Base-by-base conservation (phyloP, 1,140 invertebrate genomes). In the Lepeophtheirus salmonis region DNA sequence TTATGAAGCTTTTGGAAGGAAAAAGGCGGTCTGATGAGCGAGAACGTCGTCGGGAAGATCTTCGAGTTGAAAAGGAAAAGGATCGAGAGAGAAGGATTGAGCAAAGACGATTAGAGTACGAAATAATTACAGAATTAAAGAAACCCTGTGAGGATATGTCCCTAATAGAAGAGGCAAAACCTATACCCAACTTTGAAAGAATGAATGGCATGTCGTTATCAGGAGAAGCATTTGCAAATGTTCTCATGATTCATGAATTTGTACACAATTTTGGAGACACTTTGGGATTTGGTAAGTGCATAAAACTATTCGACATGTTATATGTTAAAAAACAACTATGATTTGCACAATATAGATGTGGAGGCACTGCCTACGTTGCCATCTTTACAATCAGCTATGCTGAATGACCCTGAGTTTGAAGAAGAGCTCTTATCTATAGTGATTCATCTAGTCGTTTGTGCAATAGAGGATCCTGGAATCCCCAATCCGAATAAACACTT, bases 201-300 rank as follows among this genome's bases (percentile, higher is more conserved):
- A 81, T 95, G 64, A 79, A 82, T 0, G 86, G 86, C 13, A 73
- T 91, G 24, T 82, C 82, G 66, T 71, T 95, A 12, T 76, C 83
- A 0, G 88, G 87, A 0, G 81, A 86, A 69, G 88, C 89, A 0
- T 89, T 92, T 74, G 83, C 86, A 1, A 88, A 95, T 72, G 75
- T 85, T 30, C 75, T 95, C 2, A 92, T 95, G 85, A 83, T 91
- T 1, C 86, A 86, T 68, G 90, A 97, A 74, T 97, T 97, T 70
- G 75, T 94, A 51, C 84, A 92, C 66, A 96, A 92, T 70, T 97
- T 96, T 69, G 88, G 87, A 21, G 84, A 89, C 71, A 89, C 88
- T 0, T 74, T 97, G 10, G 89, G 89, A 49, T 92, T 94, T 68
- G 85, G 84, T 86, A 70, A 79, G 77, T 68, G 3, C 20, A 63